phyloP scores from a whole-genome alignment of 2,113 vertebrate genomes.

The Chaetura pelagica region DNA sequence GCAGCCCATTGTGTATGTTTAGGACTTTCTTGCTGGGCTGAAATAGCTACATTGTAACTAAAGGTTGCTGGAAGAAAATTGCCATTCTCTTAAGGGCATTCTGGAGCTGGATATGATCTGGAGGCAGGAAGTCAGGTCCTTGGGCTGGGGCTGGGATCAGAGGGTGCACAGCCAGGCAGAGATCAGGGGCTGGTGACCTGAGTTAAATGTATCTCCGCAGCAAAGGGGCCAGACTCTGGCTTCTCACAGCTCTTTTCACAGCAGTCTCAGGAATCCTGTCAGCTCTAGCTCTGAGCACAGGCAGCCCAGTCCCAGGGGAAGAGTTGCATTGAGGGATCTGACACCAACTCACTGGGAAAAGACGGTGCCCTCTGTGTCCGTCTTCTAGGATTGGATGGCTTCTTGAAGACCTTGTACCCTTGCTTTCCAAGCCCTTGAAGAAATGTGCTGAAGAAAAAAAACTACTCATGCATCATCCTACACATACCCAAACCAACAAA shows the following conservation, averaged over 20 bases:
- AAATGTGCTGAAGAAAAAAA: background rate
- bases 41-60: background rate
- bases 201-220: background rate
- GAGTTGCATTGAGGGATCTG: rapidly evolving
- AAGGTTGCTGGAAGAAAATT: background rate
- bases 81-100: background rate
- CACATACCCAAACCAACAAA: background rate
- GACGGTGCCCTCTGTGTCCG: background rate
- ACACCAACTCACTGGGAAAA: background rate
- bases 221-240: rapidly evolving
- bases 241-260: background rate
- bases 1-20: rapidly evolving
- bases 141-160: rapidly evolving
- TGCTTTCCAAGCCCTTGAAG: background rate
- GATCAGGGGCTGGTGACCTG: rapidly evolving
- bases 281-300: rapidly evolving
- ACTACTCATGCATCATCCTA: background rate
- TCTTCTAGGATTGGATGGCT: background rate
- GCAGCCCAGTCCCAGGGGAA: background rate
- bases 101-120: background rate
- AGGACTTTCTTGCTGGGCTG: background rate
- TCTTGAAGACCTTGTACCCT: background rate
- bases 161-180: rapidly evolving
- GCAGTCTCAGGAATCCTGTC: background rate
- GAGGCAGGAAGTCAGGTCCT: background rate